These are phyloP conservation scores for Megaceryle maxima DNA, from an alignment of 2,113 vertebrate species.

Conservation along the genomic window DNA sequence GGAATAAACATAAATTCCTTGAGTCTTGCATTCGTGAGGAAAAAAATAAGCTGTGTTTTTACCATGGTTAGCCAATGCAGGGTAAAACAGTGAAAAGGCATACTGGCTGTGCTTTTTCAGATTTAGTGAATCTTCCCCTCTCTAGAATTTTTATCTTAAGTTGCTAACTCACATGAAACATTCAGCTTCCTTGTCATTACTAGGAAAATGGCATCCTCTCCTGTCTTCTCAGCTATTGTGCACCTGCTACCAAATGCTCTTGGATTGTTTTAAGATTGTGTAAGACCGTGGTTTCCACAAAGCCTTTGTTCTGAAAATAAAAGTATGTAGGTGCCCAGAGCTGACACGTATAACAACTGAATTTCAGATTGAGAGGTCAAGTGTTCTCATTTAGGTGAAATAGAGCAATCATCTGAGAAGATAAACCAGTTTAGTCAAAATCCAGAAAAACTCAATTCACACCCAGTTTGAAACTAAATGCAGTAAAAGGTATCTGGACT, in stretches of 20 bases:
- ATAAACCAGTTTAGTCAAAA: not conserved
- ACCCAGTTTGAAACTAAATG: not conserved
- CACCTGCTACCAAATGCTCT: accelerated
- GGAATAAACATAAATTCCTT: not conserved
- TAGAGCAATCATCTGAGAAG: not conserved
- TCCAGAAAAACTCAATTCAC: not conserved
- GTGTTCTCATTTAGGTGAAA: not conserved
- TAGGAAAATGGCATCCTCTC: not conserved
- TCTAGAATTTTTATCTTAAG: not conserved
- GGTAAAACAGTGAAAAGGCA: not conserved
- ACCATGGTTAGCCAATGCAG: not conserved
- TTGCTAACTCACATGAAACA: not conserved
- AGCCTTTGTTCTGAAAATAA: not conserved
- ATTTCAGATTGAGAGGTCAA: not conserved
- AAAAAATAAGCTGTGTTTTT: not conserved
- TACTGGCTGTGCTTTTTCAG: not conserved
- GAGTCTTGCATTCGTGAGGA: not conserved
- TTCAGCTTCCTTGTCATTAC: not conserved
- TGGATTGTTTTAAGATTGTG: not conserved
- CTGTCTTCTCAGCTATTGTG: not conserved
- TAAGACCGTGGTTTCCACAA: not conserved
- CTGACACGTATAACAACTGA: accelerated
- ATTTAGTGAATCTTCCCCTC: not conserved
- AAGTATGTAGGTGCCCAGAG: not conserved
- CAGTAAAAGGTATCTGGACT: not conserved